phyloP scores from a whole-genome alignment of 2,797 vertebrate species.

The Prionace glauca region DNA sequence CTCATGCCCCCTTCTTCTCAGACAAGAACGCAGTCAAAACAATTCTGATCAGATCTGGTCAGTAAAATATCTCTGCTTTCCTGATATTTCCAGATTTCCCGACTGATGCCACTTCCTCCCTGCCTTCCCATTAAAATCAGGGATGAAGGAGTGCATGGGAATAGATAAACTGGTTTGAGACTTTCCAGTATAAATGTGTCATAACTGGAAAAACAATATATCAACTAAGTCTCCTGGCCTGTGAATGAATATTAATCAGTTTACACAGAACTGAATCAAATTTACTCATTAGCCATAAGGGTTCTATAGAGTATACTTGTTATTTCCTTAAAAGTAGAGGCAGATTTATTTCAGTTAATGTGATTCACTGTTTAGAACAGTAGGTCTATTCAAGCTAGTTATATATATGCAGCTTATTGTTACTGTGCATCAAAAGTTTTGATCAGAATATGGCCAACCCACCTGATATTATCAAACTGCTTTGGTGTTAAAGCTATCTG shows the following conservation, averaged over 20 bases:
- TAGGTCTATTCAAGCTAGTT: background rate
- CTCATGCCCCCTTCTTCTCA: background rate
- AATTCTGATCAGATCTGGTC: background rate
- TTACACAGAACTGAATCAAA: background rate
- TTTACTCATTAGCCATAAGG: background rate
- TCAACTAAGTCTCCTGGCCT: background rate
- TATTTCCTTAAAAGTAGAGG: background rate
- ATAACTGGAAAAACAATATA: background rate
- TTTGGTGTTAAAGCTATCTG: too few relatives aligned
- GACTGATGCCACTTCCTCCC: background rate
- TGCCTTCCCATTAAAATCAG: background rate
- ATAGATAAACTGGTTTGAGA: background rate
- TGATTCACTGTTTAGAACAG: background rate
- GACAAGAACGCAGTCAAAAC: background rate
- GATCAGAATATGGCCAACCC: background rate
- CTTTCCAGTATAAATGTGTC: too few relatives aligned
- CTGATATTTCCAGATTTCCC: background rate
- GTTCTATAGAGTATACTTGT: background rate
- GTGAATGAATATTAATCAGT: constrained; percentile 2
- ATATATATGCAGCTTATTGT: background rate
- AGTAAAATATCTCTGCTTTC: background rate
- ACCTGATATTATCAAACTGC: background rate
- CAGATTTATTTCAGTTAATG: background rate
- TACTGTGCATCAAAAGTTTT: background rate
- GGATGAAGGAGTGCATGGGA: background rate